These are phyloP conservation scores for Parnassius smintheus DNA, from an alignment of 2,888 invertebrate genomes.

Conservation along the genomic window DNA sequence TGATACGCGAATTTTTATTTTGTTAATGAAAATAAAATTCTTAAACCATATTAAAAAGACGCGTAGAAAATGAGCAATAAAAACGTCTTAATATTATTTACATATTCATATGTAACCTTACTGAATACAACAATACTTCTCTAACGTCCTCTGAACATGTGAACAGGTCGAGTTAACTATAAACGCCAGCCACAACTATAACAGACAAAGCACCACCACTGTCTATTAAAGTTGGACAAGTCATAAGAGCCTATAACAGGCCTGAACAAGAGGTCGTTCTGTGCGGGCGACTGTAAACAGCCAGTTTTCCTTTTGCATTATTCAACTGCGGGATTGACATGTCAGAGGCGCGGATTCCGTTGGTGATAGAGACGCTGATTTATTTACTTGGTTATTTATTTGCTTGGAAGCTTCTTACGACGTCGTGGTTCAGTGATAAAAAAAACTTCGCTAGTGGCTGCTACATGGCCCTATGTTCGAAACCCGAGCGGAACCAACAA, in stretches of 20 bases:
- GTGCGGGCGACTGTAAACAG: slow-evolving; percentile 30
- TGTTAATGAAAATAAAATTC: no score
- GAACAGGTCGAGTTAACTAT: slow-evolving; percentile 12
- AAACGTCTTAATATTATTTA: neutral
- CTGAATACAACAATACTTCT: neutral
- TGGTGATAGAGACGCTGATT: slow-evolving; percentile 23
- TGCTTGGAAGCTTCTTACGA: neutral
- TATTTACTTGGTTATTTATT: slow-evolving; percentile 26
- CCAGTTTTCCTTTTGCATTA: slow-evolving; percentile 39
- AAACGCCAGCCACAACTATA: neutral
- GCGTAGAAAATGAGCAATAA: neutral
- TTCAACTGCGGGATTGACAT: slow-evolving; percentile 49
- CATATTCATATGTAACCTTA: no score
- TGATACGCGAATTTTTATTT: no score
- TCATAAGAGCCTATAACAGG: slow-evolving; percentile 26
- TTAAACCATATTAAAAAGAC: no score
- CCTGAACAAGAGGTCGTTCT: slow-evolving; percentile 32
- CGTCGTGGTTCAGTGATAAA: no score
- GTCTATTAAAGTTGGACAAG: slow-evolving; percentile 25
- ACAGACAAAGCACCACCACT: slow-evolving; percentile 19
- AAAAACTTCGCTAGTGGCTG: no score
- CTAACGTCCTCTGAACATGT: neutral
- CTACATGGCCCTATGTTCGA: no score
- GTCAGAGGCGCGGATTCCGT: slow-evolving; percentile 39
- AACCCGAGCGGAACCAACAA: no score